Conservation (phyloP, 2,888 invertebrate species). For the Epicampocera succincta region DNA sequence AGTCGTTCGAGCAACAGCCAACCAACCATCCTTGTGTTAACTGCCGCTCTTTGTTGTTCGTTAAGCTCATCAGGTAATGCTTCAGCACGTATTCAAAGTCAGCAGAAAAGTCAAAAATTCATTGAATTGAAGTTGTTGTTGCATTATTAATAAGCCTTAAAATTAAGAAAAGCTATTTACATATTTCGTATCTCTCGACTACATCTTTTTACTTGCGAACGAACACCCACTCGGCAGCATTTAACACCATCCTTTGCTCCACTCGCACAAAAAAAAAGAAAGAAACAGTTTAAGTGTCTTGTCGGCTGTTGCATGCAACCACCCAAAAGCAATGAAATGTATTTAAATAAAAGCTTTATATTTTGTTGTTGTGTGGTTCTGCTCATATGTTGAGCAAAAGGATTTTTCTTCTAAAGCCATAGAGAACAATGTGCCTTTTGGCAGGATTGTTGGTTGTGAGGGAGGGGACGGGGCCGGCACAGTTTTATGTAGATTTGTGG, state of each 20-base stretch:
- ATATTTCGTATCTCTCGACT: conserved; percentile 48
- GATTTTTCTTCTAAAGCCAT: background rate
- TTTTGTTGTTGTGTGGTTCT: conserved; percentile 28
- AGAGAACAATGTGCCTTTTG: background rate
- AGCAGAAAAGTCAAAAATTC: conserved; percentile 70
- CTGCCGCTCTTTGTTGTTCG: conserved; percentile 4
- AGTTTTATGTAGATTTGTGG: conserved; percentile 51
- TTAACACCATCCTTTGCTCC: background rate
- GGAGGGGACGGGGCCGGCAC: background rate
- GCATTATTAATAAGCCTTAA: conserved; percentile 69
- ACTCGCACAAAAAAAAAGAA: background rate
- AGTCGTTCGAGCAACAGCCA: background rate
- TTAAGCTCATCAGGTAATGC: conserved; percentile 69
- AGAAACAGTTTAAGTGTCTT: conserved; percentile 22
- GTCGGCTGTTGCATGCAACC: conserved; percentile 30
- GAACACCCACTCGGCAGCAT: background rate
- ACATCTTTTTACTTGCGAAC: conserved; percentile 9
- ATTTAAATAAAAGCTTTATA: conserved; percentile 43
- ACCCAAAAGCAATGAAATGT: conserved; percentile 54
- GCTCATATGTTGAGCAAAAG: conserved; percentile 8
- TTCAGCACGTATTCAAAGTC: conserved; percentile 69
- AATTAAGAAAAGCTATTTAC: conserved; percentile 69
- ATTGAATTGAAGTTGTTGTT: conserved; percentile 69
- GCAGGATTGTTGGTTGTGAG: background rate
- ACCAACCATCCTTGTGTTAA: background rate